phyloP scores from a whole-genome alignment of 2,888 invertebrate species.

The Synergus japonicus region DNA sequence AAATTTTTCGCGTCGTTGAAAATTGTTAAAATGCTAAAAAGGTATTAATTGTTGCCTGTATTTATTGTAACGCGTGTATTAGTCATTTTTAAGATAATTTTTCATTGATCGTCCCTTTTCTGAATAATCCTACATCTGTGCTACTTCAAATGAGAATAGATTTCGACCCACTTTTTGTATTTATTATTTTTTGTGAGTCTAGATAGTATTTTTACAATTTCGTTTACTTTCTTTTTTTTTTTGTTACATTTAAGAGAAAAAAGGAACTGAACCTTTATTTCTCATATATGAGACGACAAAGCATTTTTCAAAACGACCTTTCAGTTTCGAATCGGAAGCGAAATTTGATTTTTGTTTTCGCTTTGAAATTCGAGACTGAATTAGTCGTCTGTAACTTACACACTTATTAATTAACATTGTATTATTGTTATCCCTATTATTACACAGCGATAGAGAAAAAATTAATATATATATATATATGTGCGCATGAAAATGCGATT shows the following conservation, averaged over 20 bases:
- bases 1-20: conserved; percentile 6
- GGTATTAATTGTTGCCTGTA: conserved; percentile 36
- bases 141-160: conserved; percentile 2
- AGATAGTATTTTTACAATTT: conserved; percentile 4
- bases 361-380: conserved; percentile 3
- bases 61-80: conserved; percentile 39
- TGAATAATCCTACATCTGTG: conserved; percentile 2
- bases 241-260: conserved; percentile 7
- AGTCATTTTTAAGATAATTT: background rate
- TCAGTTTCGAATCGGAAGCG: background rate
- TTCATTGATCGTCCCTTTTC: background rate
- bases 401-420: conserved; percentile 42
- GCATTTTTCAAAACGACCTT: background rate
- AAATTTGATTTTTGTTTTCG: background rate
- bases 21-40: conserved; percentile 24
- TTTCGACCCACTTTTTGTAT: background rate
- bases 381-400: background rate
- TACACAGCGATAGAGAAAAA: conserved; percentile 43
- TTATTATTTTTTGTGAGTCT: background rate
- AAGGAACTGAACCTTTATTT: conserved; percentile 1
- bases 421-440: conserved; percentile 34
- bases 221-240: background rate
- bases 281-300: background rate
- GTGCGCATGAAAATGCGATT: conserved; percentile 15
- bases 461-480: conserved; percentile 46